A percentile compares a stretch with the other conserved stretches of the same genome.
Evolutionary conservation across 2,797 vertebrate genomes (phyloP).

Genomic region (Premnoplex brunnescens): DNA sequence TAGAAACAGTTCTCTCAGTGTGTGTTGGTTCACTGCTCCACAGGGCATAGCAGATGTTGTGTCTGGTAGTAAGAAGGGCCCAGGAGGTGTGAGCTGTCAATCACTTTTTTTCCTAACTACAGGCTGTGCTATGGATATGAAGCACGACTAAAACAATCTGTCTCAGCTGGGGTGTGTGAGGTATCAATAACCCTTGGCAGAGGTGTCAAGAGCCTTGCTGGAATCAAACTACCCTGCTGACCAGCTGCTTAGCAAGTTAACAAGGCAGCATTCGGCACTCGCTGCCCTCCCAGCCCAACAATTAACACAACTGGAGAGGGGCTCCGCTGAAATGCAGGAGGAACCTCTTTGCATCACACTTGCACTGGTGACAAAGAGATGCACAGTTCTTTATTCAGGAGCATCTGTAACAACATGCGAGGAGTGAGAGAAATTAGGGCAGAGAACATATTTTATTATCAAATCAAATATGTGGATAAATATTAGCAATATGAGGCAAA

Average conservation of each 20-base stretch:
- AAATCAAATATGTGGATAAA: background rate
- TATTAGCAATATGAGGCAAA: background rate
- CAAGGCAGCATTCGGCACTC: constrained; percentile 71
- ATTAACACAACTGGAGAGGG: constrained; percentile 79
- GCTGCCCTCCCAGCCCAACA: constrained; percentile 64
- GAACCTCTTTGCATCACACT: constrained; percentile 16
- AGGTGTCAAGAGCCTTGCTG: constrained; percentile 81
- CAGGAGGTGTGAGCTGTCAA: constrained; percentile 85
- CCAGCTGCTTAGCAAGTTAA: constrained; percentile 84
- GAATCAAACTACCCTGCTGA: constrained; percentile 82
- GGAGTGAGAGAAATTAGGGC: background rate
- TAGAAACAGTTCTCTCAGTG: constrained; percentile 79
- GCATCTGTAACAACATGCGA: background rate
- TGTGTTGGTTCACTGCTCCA: constrained; percentile 85
- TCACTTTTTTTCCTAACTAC: constrained; percentile 79
- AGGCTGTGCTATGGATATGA: constrained; percentile 80
- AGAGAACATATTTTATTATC: background rate
- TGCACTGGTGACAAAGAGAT: constrained; percentile 28
- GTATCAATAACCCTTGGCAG: constrained; percentile 84
- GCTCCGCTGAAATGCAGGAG: constrained; percentile 45
- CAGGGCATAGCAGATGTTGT: constrained; percentile 85
- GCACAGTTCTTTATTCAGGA: constrained; percentile 34
- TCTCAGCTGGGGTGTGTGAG: constrained; percentile 81
- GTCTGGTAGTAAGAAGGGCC: constrained; percentile 84
- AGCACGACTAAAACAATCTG: constrained; percentile 81